Evolutionary conservation across 2,797 vertebrate genomes (phyloP).

Genomic region (Hapalemur alaotrensis): DNA sequence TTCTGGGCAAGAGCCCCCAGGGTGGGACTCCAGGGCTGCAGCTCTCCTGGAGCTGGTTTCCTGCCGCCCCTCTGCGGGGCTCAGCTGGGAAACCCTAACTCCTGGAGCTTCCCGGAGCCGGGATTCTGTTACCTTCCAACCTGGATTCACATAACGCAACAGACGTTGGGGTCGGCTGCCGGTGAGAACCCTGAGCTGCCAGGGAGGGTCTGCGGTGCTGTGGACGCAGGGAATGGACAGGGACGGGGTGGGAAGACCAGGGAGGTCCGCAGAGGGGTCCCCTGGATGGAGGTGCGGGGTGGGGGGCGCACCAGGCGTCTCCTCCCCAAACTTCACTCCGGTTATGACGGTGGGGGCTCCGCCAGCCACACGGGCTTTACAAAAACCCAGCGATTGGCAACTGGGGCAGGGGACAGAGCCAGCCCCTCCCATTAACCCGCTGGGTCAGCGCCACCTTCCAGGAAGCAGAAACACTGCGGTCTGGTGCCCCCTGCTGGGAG

Average conservation of each 20-base stretch:
- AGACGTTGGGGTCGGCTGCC: not conserved
- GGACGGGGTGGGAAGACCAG: not conserved
- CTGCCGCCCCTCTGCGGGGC: not conserved
- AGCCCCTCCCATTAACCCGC: accelerated
- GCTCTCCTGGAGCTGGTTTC: not conserved
- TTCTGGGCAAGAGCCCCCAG: not conserved
- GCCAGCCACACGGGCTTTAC: accelerated
- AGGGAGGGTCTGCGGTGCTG: not conserved
- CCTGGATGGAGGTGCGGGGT: not conserved
- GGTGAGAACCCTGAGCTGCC: not conserved
- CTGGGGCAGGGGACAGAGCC: too few relatives aligned
- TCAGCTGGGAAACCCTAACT: not conserved
- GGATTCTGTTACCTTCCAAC: not conserved
- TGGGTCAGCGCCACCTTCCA: accelerated
- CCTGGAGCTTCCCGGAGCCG: not conserved
- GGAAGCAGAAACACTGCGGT: not conserved
- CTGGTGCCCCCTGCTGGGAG: slow-evolving; percentile 22
- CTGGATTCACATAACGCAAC: not conserved
- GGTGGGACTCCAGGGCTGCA: not conserved
- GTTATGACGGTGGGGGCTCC: not conserved
- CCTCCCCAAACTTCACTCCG: not conserved
- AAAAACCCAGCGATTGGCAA: too few relatives aligned
- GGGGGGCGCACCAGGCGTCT: not conserved
- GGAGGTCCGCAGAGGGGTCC: not conserved
- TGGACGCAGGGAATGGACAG: not conserved